Evolutionary conservation across 2,113 vertebrate genomes (phyloP), one percentile per base, ranked within the genome.

Genomic region (Zosterops pallidus): DNA sequence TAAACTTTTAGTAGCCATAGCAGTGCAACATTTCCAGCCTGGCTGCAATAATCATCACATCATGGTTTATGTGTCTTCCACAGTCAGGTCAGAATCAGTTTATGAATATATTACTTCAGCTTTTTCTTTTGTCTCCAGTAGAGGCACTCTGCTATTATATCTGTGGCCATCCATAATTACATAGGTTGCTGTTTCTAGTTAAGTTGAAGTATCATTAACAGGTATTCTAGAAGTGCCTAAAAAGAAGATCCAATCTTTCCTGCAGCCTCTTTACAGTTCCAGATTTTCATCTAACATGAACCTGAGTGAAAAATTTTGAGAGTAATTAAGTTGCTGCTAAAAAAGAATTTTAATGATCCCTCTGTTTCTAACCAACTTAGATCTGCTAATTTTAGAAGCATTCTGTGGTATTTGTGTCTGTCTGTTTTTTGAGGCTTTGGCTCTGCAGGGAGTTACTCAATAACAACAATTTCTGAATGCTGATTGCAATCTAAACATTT

Each of bases 341-440:
- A 49, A 67, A 57, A 37, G 14, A 39, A 37, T 44, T 89, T 76
- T 80, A 65, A 33, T 52, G 29, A 77, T 33, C 7, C 18, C 69
- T 62, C 35, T 33, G 33, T 92, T 89, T 89, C 52, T 86, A 67
- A 80, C 50, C 19, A 78, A 37, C 46, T 74, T 70, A 77, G 46
- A 24, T 67, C 24, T 83, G 47, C 76, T 93, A 89, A 81, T 81
- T 96, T 92, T 94, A 71, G 89, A 91, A 86, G 14, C 0, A 0
- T 83, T 74, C 55, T 75, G 94, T 93, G 89, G 83, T 86, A 68
- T 89, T 95, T 81, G 20, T 86, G 87, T 92, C 57, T 95, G 78
- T 72, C 55, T 92, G 71, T 79, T 83, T 90, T 75, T 92, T 75
- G 92, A 93, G 86, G 89, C 60, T 94, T 92, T 94, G 91, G 60